Conservation (phyloP, 1,140 invertebrate species). For the Harpegnathos saltator region DNA sequence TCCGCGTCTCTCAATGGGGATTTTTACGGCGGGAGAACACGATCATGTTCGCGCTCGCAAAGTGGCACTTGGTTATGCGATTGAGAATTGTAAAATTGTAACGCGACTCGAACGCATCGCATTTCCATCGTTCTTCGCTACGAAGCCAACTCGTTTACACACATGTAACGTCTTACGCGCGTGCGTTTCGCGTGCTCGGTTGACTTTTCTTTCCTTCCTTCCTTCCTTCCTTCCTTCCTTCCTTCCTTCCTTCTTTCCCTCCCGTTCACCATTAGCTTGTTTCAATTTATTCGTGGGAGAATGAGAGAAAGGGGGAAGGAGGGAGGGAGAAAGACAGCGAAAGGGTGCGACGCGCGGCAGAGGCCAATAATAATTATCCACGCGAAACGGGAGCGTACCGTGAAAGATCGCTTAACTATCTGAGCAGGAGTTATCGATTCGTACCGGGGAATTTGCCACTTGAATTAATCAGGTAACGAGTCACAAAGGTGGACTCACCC, state of each 20-base stretch:
- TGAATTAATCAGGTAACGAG: slow-evolving; percentile 71
- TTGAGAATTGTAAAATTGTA: slow-evolving; percentile 11
- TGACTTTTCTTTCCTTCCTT: not conserved
- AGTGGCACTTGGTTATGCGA: slow-evolving; percentile 15
- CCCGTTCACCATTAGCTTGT: not conserved
- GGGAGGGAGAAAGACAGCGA: not conserved
- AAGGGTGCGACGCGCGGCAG: too few species aligned
- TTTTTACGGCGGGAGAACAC: slow-evolving; percentile 28
- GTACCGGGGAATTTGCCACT: slow-evolving; percentile 40
- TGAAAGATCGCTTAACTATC: slow-evolving; percentile 59
- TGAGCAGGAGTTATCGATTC: slow-evolving; percentile 66
- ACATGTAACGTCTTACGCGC: not conserved
- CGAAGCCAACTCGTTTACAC: too few species aligned
- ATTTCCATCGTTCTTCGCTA: not conserved
- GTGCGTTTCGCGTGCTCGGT: not conserved
- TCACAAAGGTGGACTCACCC: slow-evolving; percentile 58
- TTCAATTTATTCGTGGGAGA: slow-evolving; percentile 24
- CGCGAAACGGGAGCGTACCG: slow-evolving; percentile 30
- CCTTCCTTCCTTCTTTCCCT: too few species aligned
- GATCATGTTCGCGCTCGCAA: not conserved
- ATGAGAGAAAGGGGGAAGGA: slow-evolving; percentile 11
- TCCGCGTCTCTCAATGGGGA: slow-evolving; percentile 21
- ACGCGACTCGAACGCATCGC: slow-evolving; percentile 7
- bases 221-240: not conserved
- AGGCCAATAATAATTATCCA: slow-evolving; percentile 65